Percentiles rank a stretch among this genome's conserved stretches.
Evolutionary conservation across 1,140 invertebrate genomes (phyloP).

Genomic region (Papilio dardanus): DNA sequence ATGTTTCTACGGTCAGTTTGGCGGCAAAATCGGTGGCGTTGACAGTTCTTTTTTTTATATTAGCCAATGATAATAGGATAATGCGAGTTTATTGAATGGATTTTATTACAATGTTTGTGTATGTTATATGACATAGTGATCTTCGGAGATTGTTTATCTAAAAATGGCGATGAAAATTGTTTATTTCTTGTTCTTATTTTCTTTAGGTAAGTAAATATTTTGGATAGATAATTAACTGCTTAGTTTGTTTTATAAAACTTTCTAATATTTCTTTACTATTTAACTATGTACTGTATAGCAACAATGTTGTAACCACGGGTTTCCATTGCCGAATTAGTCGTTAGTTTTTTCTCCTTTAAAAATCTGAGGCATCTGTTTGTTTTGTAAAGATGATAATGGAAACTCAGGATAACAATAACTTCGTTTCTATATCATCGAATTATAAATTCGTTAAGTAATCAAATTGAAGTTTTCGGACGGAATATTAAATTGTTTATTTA

Average conservation of each 20-base stretch:
- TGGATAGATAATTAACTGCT: neutral
- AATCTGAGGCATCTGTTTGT: neutral
- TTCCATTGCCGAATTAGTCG: neutral
- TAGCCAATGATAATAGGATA: conserved; percentile 38
- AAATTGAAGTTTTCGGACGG: neutral
- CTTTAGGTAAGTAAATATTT: conserved; percentile 58
- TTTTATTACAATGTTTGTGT: conserved; percentile 27
- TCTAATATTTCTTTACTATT: neutral
- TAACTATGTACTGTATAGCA: neutral
- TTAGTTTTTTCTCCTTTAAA: neutral
- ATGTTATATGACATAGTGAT: conserved; percentile 42
- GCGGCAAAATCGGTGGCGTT: conserved; percentile 59
- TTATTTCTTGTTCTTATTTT: conserved; percentile 57
- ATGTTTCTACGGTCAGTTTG: conserved; percentile 63
- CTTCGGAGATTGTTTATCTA: conserved; percentile 37
- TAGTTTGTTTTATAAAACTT: neutral
- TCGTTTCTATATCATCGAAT: no score
- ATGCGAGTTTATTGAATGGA: conserved; percentile 33
- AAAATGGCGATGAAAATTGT: conserved; percentile 54
- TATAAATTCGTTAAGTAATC: no score
- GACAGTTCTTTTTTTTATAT: conserved; percentile 55
- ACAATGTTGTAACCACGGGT: neutral
- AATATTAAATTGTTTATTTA: neutral
- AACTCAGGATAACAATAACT: no score
- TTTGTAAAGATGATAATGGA: no score